Evolutionary conservation across 2,797 vertebrate genomes (phyloP), one percentile per base, ranked within the genome.

Genomic region (Chrosomus eos): DNA sequence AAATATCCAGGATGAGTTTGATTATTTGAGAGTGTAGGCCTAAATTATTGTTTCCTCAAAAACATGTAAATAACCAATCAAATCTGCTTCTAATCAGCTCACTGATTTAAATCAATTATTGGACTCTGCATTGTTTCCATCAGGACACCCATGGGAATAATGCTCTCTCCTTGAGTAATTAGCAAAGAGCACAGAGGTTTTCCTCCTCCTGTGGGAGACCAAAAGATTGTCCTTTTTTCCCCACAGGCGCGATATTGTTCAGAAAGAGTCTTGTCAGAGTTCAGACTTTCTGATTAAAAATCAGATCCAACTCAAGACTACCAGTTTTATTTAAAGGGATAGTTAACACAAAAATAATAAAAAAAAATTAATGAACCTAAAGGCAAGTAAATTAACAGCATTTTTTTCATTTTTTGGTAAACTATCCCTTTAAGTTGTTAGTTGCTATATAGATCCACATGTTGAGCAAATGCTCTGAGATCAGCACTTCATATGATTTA

Each of bases 141-240:
- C 66, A 77, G 3, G 26, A n/a, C 26, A 58, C 81, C 40, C 67
- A 64, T 6, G 62, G 64, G 76, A 88, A 40, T 53, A 58, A 82
- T 68, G 73, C 71, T 84, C 26, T 76, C 51, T 68, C 28, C 55
- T 40, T 14, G 36, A 28, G 76, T 80, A 80, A 83, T 72, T 79
- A 79, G 55, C 70, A 77, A 72, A 86, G 36, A 87, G 74, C 73
- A 78, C 60, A 31, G 60, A 87, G 53, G 45, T 21, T 55, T 3
- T 70, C 4, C 53, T 31, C 26, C 9, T 79, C 58, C 73, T 31
- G 26, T 58, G 26, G 66, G 73, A 87, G 31, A 64, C 86, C 58
- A 28, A 48, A 40, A 40, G n/a, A 62, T 43, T 18, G n/a, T 11
- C 62, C 18, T 40, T 76, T 55, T 38, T 73, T 67, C 16, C 14